A percentile compares a stretch with the other conserved stretches of the same genome.
These are phyloP conservation scores for Desoria tigrina DNA, from an alignment of 2,888 invertebrate genomes.

Conservation along the genomic window DNA sequence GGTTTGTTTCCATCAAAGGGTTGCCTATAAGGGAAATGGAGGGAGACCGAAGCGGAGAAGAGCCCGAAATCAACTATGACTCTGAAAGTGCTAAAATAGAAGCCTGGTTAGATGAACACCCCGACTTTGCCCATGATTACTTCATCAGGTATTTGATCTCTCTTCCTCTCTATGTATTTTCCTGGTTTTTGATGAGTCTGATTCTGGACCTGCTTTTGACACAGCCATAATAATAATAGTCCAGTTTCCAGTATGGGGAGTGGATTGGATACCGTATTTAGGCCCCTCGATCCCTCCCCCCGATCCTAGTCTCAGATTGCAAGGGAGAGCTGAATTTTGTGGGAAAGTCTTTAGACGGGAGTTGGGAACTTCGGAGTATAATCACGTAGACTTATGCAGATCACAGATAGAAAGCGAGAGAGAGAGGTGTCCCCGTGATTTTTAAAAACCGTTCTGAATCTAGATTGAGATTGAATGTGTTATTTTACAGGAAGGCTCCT, in stretches of 20 bases:
- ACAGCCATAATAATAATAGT: background rate
- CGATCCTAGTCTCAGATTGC: too few species aligned
- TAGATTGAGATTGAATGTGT: too few species aligned
- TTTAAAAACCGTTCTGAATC: too few species aligned
- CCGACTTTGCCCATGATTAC: constrained; percentile 92
- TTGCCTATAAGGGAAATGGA: constrained; percentile 53
- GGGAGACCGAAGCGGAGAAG: constrained; percentile 48
- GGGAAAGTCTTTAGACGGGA: too few species aligned
- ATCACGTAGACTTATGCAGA: too few species aligned
- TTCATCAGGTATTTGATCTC: constrained; percentile 72
- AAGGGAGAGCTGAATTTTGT: too few species aligned
- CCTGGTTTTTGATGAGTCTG: too few species aligned
- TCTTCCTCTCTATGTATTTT: background rate
- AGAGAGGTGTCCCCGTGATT: too few species aligned
- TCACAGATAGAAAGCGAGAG: too few species aligned
- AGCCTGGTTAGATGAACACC: constrained; percentile 95
- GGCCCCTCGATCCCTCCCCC: too few species aligned
- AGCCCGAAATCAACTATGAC: constrained; percentile 71
- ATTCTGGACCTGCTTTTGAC: too few species aligned
- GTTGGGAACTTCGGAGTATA: too few species aligned
- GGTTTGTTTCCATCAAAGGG: constrained; percentile 40
- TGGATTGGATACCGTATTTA: background rate
- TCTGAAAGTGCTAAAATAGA: constrained; percentile 87
- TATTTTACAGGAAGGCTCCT: constrained; percentile 81
- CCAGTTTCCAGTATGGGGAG: background rate